Conservation (phyloP, 1,140 invertebrate species). For the Bicyclus anynana region DNA sequence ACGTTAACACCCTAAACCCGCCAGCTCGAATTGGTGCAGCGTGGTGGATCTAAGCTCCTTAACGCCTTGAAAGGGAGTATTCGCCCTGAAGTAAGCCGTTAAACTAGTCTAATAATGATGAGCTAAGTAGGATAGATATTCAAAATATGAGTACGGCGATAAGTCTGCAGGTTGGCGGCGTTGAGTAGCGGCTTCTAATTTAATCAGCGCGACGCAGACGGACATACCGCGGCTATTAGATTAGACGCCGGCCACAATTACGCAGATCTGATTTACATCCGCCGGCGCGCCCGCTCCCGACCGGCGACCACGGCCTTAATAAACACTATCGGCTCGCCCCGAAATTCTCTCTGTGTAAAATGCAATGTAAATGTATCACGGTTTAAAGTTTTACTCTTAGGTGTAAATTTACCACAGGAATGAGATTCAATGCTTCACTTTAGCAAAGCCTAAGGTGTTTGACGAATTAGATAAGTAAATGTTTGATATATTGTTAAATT, state of each 20-base stretch:
- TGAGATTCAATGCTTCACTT: too few relatives aligned
- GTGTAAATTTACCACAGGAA: too few relatives aligned
- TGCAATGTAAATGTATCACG: too few relatives aligned
- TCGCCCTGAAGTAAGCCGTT: too few relatives aligned
- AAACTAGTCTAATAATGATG: too few relatives aligned
- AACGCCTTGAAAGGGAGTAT: too few relatives aligned
- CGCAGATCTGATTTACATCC: constrained; percentile 70
- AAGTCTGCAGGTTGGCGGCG: constrained; percentile 38
- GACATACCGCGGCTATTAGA: constrained; percentile 67
- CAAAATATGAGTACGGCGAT: constrained; percentile 41
- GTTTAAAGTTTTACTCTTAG: neutral
- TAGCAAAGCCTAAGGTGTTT: too few relatives aligned
- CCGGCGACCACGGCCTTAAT: constrained; percentile 14
- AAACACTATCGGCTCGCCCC: constrained; percentile 14
- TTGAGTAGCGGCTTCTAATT: constrained; percentile 53
- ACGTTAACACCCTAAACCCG: too few relatives aligned
- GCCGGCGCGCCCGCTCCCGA: constrained; percentile 24
- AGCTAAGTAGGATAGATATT: neutral
- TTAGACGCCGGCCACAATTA: constrained; percentile 72
- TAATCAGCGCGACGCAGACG: constrained; percentile 61
- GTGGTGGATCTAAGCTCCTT: too few relatives aligned
- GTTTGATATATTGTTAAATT: too few relatives aligned
- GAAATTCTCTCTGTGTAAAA: constrained; percentile 6
- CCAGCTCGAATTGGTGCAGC: too few relatives aligned
- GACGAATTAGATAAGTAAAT: too few relatives aligned